Conservation (phyloP, 2,888 invertebrate species). For the Furcula furcula region DNA sequence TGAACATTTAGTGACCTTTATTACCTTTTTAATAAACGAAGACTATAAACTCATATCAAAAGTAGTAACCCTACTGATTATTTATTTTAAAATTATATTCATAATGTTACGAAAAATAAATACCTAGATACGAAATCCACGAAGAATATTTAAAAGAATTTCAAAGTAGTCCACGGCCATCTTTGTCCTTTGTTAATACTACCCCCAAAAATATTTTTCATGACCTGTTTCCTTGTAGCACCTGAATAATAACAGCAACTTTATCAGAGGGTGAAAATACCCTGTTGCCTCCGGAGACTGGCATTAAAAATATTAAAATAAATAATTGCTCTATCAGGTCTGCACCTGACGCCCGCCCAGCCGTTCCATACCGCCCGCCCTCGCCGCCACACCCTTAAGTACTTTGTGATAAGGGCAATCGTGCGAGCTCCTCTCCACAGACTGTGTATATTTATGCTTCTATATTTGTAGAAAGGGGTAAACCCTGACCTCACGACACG, state of each 20-base stretch:
- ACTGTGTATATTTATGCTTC: constrained; percentile 33
- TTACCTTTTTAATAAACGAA: too few relatives aligned
- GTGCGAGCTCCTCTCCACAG: constrained; percentile 33
- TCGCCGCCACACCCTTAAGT: constrained; percentile 43
- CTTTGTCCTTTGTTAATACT: constrained; percentile 11
- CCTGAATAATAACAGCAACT: constrained; percentile 49
- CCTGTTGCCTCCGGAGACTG: constrained; percentile 44
- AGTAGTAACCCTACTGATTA: too few relatives aligned
- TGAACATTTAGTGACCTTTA: too few relatives aligned
- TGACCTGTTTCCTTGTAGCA: constrained; percentile 31
- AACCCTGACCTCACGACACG: constrained; percentile 25
- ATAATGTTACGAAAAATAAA: too few relatives aligned
- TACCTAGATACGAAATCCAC: too few relatives aligned
- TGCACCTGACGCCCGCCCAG: constrained; percentile 63
- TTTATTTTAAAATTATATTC: too few relatives aligned
- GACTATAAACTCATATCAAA: too few relatives aligned
- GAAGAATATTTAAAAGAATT: too few relatives aligned
- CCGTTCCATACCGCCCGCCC: constrained; percentile 33
- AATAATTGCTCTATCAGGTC: constrained; percentile 71
- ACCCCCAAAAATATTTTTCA: constrained; percentile 20
- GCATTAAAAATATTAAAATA: constrained; percentile 75
- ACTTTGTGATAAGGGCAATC: constrained; percentile 58
- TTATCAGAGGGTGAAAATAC: constrained; percentile 50
- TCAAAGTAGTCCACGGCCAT: constrained; percentile 3
- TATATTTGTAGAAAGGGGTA: constrained; percentile 29